phyloP scores from a whole-genome alignment of 2,797 vertebrate genomes.

The Merluccius polli region DNA sequence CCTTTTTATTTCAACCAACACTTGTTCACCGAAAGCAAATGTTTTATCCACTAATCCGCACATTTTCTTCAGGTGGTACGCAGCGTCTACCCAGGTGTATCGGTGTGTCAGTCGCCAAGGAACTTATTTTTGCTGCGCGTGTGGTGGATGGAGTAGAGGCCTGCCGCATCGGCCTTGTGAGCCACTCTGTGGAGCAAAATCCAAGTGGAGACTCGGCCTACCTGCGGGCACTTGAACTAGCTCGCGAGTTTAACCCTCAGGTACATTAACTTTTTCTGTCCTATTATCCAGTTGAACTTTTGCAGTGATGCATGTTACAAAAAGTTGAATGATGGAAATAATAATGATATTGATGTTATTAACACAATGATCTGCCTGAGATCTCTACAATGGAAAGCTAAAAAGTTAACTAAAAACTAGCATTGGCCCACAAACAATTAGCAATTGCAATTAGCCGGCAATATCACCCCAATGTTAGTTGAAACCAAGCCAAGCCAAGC shows the following conservation, averaged over 20 bases:
- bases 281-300: neutral
- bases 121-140: constrained; percentile 91
- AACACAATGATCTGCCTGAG: neutral
- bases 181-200: constrained; percentile 90
- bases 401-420: neutral
- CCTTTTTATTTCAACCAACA: neutral
- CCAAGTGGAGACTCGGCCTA: constrained; percentile 89
- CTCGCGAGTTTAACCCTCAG: constrained; percentile 92
- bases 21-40: neutral
- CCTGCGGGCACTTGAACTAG: constrained; percentile 83
- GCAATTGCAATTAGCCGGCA: neutral
- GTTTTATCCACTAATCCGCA: neutral
- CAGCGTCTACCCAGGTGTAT: constrained; percentile 89
- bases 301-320: too few species aligned
- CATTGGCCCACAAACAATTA: neutral
- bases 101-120: constrained; percentile 87
- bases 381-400: neutral
- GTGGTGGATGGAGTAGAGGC: constrained; percentile 86
- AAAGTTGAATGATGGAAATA: too few species aligned
- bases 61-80: constrained; percentile 78
- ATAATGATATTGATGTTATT: neutral
- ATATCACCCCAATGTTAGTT: neutral
- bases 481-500: neutral
- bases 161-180: constrained; percentile 82
- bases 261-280: constrained; percentile 58